phyloP scores from a whole-genome alignment of 2,797 vertebrate genomes.

The Lateolabrax maculatus region DNA sequence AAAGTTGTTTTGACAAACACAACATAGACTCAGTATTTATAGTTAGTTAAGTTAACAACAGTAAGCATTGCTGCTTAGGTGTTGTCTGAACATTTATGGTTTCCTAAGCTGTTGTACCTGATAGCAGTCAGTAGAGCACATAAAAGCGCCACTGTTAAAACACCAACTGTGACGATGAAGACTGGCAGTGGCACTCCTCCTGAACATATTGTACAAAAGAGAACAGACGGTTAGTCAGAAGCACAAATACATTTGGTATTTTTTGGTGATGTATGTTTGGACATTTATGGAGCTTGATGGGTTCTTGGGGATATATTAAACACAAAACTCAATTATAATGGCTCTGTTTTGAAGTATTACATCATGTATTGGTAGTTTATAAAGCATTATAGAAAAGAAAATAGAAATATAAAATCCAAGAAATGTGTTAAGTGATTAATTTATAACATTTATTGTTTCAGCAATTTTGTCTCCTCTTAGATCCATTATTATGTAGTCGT shows the following conservation, averaged over 20 bases:
- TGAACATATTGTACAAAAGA: background rate
- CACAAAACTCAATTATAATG: too few relatives aligned
- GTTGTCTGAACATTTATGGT: background rate
- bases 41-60: too few relatives aligned
- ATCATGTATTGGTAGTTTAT: background rate
- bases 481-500: too few relatives aligned
- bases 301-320: too few relatives aligned
- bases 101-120: constrained; percentile 35
- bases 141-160: constrained; percentile 2
- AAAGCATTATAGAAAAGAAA: background rate
- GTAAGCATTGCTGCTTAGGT: background rate
- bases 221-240: background rate
- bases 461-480: too few relatives aligned
- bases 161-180: constrained; percentile 9
- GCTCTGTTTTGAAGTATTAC: background rate
- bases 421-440: too few relatives aligned
- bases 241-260: background rate
- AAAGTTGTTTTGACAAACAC: too few relatives aligned
- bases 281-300: background rate
- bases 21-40: too few relatives aligned
- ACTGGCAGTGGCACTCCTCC: background rate
- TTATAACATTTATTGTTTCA: too few relatives aligned
- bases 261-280: background rate
- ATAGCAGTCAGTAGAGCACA: constrained; percentile 38
- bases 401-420: too few relatives aligned